Evolutionary conservation across 2,797 vertebrate species (phyloP).

Genomic region (Pristis pectinata): DNA sequence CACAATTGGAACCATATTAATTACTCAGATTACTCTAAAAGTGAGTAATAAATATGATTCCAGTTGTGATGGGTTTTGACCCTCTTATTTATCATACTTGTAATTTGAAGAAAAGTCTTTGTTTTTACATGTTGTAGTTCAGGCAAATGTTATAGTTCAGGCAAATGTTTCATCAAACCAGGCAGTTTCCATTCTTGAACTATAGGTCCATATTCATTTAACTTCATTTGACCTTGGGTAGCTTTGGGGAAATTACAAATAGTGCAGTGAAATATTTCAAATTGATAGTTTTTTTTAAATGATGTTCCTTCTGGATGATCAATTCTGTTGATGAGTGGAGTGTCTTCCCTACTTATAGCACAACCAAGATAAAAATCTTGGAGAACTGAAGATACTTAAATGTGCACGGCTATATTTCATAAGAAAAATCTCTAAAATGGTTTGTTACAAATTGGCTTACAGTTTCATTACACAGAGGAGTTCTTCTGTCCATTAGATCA

Average conservation of each 20-base stretch:
- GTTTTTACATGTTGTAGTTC: neutral
- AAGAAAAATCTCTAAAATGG: neutral
- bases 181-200: neutral
- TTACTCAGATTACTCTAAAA: no score
- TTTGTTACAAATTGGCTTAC: neutral
- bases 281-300: no score
- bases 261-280: neutral
- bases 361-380: neutral
- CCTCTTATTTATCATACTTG: no score
- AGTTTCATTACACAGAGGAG: neutral
- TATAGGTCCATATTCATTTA: neutral
- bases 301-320: neutral
- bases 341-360: neutral
- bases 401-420: neutral
- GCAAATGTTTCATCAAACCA: neutral
- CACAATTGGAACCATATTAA: no score
- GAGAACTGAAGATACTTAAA: neutral
- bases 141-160: neutral
- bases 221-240: neutral
- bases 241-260: neutral
- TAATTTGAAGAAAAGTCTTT: neutral
- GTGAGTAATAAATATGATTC: no score
- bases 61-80: no score
- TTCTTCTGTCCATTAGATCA: neutral
- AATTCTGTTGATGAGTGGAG: neutral